Base-by-base conservation (phyloP, 1,140 invertebrate species). In the Diploscapter pachys region DNA sequence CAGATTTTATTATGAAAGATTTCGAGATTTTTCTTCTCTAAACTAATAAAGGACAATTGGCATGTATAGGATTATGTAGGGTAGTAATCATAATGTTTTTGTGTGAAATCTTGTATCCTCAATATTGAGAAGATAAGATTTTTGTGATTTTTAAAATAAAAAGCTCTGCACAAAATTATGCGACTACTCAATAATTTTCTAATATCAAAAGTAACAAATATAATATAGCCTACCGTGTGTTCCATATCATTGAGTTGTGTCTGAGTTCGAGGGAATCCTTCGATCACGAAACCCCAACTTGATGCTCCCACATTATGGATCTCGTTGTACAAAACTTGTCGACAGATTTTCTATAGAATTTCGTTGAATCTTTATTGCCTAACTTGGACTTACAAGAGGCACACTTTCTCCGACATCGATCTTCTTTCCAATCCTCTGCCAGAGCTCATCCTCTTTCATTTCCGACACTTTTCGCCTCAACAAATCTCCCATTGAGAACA, bases 261-360 rank as follows among this genome's bases (percentile, higher is more conserved):
- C 6, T 75, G 67, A 3, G 77, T 80, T 70, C 84, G 71, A n/a
- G 83, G 83, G 74, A 82, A 84, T 11, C 81, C 82, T 76, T 85
- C 83, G 11, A 84, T 76, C 3, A 85, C 82, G 67, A 79, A 85
- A 11, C 83, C 83, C 82, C 83, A 85, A 66, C 73, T 78, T 51
- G 64, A 73, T 5, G 65, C 59, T 4, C 75, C 78, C 31, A 64
- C 48, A 31, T 81, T 74, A 31, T 85, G 82, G 3, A 84, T 74
- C 52, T 82, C 76, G 51, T 75, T 66, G 64, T 84, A 84, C 4
- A 84, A 31, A n/a, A 84, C n/a, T 62, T 85, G 80, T 3, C 83
- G 77, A 65, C 83, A 84, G 49, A 84, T 77, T 78, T 85, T 84
- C 82, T 83, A 61, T 55, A 73, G 53, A 77, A 59, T 50, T 48